These are phyloP conservation scores for Plectus sambesii DNA, from an alignment of 1,140 invertebrate species.

Conservation along the genomic window DNA sequence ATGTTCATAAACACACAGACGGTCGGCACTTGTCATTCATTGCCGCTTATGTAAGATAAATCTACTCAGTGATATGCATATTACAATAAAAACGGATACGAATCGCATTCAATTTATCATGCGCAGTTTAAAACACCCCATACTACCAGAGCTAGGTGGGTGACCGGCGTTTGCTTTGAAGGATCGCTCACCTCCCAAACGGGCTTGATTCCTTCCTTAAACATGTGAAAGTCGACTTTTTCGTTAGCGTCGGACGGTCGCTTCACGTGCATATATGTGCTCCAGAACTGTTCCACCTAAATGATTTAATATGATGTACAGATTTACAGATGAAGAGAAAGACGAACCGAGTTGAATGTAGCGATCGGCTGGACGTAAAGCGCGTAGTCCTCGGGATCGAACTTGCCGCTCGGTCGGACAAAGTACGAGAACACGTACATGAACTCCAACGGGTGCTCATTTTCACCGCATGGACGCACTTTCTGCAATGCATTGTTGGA, in stretches of 20 bases:
- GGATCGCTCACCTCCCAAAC: conserved; percentile 74
- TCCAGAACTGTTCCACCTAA: conserved; percentile 90
- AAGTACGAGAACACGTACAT: conserved; percentile 81
- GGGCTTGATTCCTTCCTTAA: conserved; percentile 94
- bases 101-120: conserved; percentile 1
- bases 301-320: conserved; percentile 55
- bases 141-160: neutral
- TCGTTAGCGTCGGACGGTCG: conserved; percentile 71
- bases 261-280: conserved; percentile 76
- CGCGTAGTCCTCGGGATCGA: conserved; percentile 58
- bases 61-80: conserved; percentile 3
- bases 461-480: conserved; percentile 46
- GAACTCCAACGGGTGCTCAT: conserved; percentile 75
- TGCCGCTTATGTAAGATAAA: conserved; percentile 7
- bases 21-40: conserved; percentile 18
- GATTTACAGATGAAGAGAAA: neutral
- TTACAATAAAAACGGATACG: neutral
- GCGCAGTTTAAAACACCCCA: neutral
- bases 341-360: conserved; percentile 51
- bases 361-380: conserved; percentile 67
- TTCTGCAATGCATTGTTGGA: too few species aligned
- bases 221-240: conserved; percentile 87
- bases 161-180: neutral
- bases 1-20: conserved; percentile 67
- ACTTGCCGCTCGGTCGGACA: conserved; percentile 59